Percentiles rank a stretch among this genome's conserved stretches.
phyloP scores from a whole-genome alignment of 2,113 vertebrate species.

The Ameiurus melas region DNA sequence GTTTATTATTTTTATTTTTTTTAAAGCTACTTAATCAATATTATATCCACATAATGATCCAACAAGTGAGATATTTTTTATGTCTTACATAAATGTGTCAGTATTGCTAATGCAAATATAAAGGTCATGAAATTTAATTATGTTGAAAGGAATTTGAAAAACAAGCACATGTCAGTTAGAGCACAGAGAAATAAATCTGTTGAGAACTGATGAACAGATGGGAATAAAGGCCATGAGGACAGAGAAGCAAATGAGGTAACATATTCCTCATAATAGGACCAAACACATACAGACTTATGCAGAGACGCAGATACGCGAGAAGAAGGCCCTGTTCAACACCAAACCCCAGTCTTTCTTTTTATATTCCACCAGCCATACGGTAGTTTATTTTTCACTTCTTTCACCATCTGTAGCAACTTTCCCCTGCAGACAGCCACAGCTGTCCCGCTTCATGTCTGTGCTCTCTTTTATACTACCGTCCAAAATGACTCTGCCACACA shows the following conservation, averaged over 20 bases:
- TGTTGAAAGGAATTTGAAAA: slow-evolving; percentile 31
- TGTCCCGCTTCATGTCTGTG: slow-evolving; percentile 77
- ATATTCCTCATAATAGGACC: slow-evolving; percentile 40
- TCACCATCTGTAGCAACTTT: slow-evolving; percentile 77
- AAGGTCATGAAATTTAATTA: slow-evolving; percentile 34
- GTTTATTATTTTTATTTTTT: slow-evolving; percentile 2
- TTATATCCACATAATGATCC: neutral
- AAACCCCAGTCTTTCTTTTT: slow-evolving; percentile 53
- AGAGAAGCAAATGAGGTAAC: slow-evolving; percentile 40
- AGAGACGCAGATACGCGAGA: slow-evolving; percentile 33
- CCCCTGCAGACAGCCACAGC: slow-evolving; percentile 79
- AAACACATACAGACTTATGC: slow-evolving; percentile 30
- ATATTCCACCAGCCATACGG: slow-evolving; percentile 65
- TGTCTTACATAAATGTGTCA: slow-evolving; percentile 10
- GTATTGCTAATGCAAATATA: slow-evolving; percentile 41
- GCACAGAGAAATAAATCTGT: slow-evolving; percentile 37
- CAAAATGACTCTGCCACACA: slow-evolving; percentile 52
- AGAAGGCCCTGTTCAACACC: slow-evolving; percentile 42
- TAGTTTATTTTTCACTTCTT: slow-evolving; percentile 63
- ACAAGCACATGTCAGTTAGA: slow-evolving; percentile 39
- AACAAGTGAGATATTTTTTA: neutral
- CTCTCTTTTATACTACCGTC: slow-evolving; percentile 58
- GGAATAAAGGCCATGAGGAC: slow-evolving; percentile 48
- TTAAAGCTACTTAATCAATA: neutral
- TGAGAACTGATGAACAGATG: slow-evolving; percentile 52